A percentile compares a stretch with the other conserved stretches of the same genome.
phyloP scores from a whole-genome alignment of 53 echinoderm and acorn worm genomes.

The Henricia sp. region DNA sequence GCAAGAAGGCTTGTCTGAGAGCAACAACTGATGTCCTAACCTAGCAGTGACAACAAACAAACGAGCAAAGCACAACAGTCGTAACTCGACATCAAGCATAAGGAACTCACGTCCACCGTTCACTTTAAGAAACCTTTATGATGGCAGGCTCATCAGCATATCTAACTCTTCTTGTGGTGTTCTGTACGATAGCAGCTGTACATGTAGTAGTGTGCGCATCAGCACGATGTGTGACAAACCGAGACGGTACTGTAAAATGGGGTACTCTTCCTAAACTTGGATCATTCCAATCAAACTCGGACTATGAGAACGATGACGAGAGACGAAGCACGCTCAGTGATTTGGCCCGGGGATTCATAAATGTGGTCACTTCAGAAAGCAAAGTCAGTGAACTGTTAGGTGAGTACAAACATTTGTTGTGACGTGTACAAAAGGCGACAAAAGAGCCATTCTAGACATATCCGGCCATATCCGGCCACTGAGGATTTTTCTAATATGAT shows the following conservation, averaged over 20 bases:
- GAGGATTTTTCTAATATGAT: too few species aligned
- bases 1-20: too few species aligned
- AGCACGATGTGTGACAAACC: background rate
- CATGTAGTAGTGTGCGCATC: background rate
- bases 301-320: constrained; percentile 38
- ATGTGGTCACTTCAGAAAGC: constrained; percentile 12
- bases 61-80: too few species aligned
- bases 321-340: constrained; percentile 30
- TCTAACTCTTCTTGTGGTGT: background rate
- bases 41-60: too few species aligned
- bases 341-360: constrained; percentile 58
- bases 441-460: too few species aligned
- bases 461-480: too few species aligned
- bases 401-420: constrained; percentile 22
- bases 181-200: background rate
- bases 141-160: background rate
- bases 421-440: too few species aligned
- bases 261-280: constrained; percentile 33
- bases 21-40: too few species aligned
- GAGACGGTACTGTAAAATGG: constrained; percentile 33
- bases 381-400: constrained; percentile 13
- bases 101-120: too few species aligned
- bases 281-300: background rate
- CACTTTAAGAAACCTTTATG: too few species aligned
- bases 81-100: too few species aligned